Conservation (phyloP, 2,113 vertebrate species). For the Chloebia gouldiae region DNA sequence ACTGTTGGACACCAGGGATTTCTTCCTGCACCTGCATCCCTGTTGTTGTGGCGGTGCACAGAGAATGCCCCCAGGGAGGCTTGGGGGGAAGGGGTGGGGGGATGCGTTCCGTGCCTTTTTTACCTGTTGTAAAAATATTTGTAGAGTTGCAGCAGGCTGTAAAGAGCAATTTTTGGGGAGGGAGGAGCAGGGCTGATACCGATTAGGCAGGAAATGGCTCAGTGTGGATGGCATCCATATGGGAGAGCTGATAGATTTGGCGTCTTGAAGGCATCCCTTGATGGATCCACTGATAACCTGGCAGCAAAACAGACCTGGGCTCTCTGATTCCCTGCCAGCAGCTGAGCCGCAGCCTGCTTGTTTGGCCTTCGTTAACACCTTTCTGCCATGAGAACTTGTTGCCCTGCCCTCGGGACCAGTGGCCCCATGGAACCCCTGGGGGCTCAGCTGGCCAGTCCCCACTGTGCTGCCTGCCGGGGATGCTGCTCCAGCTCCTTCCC, state of each 20-base stretch:
- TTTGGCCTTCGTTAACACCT: slow-evolving; percentile 25
- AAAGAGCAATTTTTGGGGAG: not conserved
- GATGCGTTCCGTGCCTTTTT: not conserved
- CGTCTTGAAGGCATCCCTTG: slow-evolving; percentile 61
- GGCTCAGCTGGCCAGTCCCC: not conserved
- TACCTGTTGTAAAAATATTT: slow-evolving; percentile 55
- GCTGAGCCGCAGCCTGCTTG: slow-evolving; percentile 18
- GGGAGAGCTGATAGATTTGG: slow-evolving; percentile 69
- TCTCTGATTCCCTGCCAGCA: slow-evolving; percentile 56
- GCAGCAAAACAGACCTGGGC: slow-evolving; percentile 54
- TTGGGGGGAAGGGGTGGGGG: not conserved
- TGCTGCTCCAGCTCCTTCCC: not conserved
- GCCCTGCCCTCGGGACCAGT: not conserved
- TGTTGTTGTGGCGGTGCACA: not conserved
- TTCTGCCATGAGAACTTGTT: not conserved
- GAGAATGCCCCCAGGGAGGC: fast-evolving
- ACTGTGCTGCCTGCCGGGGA: not conserved
- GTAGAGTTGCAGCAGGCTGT: slow-evolving; percentile 3
- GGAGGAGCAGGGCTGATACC: slow-evolving; percentile 34
- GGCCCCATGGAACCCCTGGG: fast-evolving
- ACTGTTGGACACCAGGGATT: not conserved
- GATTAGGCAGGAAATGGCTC: slow-evolving; percentile 67
- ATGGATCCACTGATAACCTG: slow-evolving; percentile 70
- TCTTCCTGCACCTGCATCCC: not conserved
- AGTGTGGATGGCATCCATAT: slow-evolving; percentile 64